A percentile compares a stretch with the other conserved stretches of the same genome.
Conservation (phyloP, 1,140 invertebrate genomes). For the Apis cerana region DNA sequence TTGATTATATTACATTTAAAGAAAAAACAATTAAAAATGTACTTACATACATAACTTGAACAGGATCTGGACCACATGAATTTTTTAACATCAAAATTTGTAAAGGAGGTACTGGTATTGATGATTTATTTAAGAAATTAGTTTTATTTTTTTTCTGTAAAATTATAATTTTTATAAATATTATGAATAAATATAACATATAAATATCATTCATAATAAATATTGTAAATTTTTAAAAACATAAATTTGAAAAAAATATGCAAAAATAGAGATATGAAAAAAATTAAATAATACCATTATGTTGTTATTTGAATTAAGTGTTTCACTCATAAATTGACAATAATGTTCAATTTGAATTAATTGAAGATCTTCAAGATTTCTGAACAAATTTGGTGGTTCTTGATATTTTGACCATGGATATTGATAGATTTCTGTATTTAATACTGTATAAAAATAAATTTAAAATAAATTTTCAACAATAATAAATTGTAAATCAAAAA, state of each 20-base stretch:
- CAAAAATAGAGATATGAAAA: not conserved
- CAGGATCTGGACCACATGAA: slow-evolving; percentile 57
- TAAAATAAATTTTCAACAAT: slow-evolving; percentile 8
- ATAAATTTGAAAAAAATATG: not conserved
- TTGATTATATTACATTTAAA: not conserved
- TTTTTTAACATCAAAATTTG: slow-evolving; percentile 46
- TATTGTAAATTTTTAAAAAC: not conserved
- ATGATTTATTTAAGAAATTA: slow-evolving; percentile 35
- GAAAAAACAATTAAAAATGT: not conserved
- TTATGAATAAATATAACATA: not conserved
- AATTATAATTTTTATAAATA: not conserved
- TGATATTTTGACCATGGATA: slow-evolving; percentile 82
- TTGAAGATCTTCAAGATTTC: slow-evolving; percentile 82
- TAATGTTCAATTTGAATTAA: slow-evolving; percentile 87
- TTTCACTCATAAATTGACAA: slow-evolving; percentile 81
- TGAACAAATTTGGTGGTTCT: slow-evolving; percentile 86
- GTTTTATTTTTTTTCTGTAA: slow-evolving; percentile 26
- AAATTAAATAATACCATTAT: slow-evolving; percentile 17
- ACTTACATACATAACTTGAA: slow-evolving; percentile 66
- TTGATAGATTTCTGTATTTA: slow-evolving; percentile 60
- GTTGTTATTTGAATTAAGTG: not conserved
- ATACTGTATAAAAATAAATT: slow-evolving; percentile 47
- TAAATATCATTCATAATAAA: not conserved
- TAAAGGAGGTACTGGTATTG: slow-evolving; percentile 48
- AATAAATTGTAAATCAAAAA: slow-evolving; percentile 16